phyloP scores from a whole-genome alignment of 2,888 invertebrate genomes.

The Scaptomyza cyrtandrae region DNA sequence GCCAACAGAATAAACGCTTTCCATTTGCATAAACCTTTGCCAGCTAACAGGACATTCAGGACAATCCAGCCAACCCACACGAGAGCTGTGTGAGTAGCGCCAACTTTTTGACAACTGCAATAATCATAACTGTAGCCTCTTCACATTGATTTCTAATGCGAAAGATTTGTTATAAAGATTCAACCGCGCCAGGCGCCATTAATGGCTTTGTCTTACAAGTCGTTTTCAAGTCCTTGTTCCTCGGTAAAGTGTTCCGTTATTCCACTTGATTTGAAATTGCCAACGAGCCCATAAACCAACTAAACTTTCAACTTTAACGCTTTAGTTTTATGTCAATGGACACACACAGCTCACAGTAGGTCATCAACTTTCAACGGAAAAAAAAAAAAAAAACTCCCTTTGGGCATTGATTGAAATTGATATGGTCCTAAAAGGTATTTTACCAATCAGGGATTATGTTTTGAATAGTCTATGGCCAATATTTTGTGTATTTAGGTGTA shows the following conservation, averaged over 20 bases:
- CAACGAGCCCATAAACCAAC: slow-evolving; percentile 62
- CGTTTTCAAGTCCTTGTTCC: slow-evolving; percentile 32
- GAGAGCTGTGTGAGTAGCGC: slow-evolving; percentile 12
- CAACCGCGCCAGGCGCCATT: slow-evolving; percentile 60
- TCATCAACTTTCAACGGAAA: slow-evolving; percentile 41
- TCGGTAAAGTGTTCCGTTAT: slow-evolving; percentile 39
- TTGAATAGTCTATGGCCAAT: slow-evolving; percentile 29
- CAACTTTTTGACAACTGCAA: slow-evolving; percentile 75
- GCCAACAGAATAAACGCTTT: slow-evolving; percentile 64
- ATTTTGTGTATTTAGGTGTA: slow-evolving; percentile 62
- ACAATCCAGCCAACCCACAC: slow-evolving; percentile 6
- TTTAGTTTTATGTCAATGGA: slow-evolving; percentile 63
- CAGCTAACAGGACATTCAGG: slow-evolving; percentile 27
- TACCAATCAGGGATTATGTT: slow-evolving; percentile 33
- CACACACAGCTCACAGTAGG: slow-evolving; percentile 56
- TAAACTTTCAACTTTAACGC: slow-evolving; percentile 58
- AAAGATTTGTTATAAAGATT: slow-evolving; percentile 65
- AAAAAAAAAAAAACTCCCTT: too few relatives aligned
- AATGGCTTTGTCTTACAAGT: slow-evolving; percentile 74
- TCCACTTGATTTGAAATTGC: slow-evolving; percentile 69
- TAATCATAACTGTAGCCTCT: slow-evolving; percentile 74
- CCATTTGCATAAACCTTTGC: slow-evolving; percentile 75
- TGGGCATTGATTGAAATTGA: slow-evolving; percentile 61
- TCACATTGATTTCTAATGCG: slow-evolving; percentile 72
- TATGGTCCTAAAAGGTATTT: slow-evolving; percentile 49